Conservation (phyloP, 2,888 invertebrate genomes). For the Nemapogon koenigi region DNA sequence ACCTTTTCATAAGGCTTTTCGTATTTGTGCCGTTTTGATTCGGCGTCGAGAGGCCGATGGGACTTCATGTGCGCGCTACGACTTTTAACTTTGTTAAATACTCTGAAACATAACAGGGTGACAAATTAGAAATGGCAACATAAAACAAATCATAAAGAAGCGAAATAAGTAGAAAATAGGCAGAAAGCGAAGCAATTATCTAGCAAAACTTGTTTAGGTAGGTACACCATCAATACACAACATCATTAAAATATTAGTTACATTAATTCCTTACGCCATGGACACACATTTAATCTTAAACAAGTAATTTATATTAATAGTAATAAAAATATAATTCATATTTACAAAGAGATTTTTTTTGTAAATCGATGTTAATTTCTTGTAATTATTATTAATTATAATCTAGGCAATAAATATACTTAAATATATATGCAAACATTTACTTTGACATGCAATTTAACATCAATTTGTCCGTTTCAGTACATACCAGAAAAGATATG, state of each 20-base stretch:
- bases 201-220: conserved; percentile 34
- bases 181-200: conserved; percentile 35
- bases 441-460: conserved; percentile 38
- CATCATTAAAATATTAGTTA: conserved; percentile 30
- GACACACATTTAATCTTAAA: conserved; percentile 39
- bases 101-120: conserved; percentile 74
- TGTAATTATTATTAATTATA: neutral
- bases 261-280: conserved; percentile 33
- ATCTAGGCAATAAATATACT: neutral
- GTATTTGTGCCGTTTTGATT: conserved; percentile 72
- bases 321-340: conserved; percentile 36
- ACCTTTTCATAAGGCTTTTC: conserved; percentile 67
- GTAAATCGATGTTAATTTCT: conserved; percentile 15
- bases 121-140: conserved; percentile 49
- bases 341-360: conserved; percentile 43
- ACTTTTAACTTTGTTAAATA: conserved; percentile 98
- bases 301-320: conserved; percentile 20
- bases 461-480: no score
- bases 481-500: no score
- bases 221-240: conserved; percentile 38
- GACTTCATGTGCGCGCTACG: conserved; percentile 99
- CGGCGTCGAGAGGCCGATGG: conserved; percentile 90
- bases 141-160: conserved; percentile 24
- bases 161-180: conserved; percentile 22
- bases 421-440: conserved; percentile 30